Base-by-base conservation (phyloP, 53 echinoderm and acorn worm genomes). In the Temnopleurus reevesii region DNA sequence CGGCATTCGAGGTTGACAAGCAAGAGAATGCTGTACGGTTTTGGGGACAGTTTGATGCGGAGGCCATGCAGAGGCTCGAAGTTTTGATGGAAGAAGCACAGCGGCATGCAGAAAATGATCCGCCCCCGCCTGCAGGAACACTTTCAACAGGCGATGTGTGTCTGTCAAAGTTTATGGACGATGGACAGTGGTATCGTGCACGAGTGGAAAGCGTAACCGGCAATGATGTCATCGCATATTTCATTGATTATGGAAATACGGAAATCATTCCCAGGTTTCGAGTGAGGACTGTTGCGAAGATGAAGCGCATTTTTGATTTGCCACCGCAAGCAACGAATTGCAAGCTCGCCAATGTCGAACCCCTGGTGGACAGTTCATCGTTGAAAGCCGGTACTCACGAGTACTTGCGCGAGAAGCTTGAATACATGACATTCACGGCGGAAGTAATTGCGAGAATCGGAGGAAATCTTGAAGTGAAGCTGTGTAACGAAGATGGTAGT, bases 211-310 rank as follows among this genome's bases (percentile, higher is more conserved):
- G 84, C 30, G 95, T 92, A 26, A 96, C 94, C 2, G 96, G 94
- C 29, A 96, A 96, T 46, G 96, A 96, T 60, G 94, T 96, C 57
- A 93, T 96, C 43, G 94, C 94, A n/a, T 97, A 86, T 44, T 97
- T 95, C 90, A 89, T 99, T 19, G 99, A 99, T 45, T 96, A 94
- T 36, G 99, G 99, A 49, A 99, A 96, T 92, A 95, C 94, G 5
- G 99, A 99, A 59, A 96, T 93, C 47, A 92, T 99, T 45, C 96
- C 99, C 24, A 59, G 92, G 34, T 93, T 59, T 10, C 77, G 90
- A 43, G 92, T 99, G 49, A 71, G 95, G 58, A 87, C 25, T 25
- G 80, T 88, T 30, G 83, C 89, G 38, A 54, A 18, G 35, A 77
- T 60, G 54, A 80, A 87, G 77, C 79, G 83, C 8, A 59, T 92